Evolutionary conservation across 2,888 invertebrate genomes (phyloP).

Genomic region (Volucella inflata): DNA sequence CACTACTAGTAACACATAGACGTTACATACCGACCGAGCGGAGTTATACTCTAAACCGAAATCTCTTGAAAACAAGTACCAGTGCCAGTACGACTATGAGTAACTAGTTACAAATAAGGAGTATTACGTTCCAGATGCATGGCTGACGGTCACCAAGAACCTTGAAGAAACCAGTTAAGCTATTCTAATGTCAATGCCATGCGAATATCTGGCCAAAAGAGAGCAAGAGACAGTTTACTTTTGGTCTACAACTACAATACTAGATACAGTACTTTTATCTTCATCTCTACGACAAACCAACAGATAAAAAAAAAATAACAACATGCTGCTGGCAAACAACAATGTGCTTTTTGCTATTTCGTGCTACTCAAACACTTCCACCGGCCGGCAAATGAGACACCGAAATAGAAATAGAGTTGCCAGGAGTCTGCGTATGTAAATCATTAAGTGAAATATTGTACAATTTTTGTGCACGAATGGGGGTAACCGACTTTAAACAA

Average conservation of each 20-base stretch:
- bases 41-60: slow-evolving; percentile 9
- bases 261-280: slow-evolving; percentile 5
- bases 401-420: no score
- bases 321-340: slow-evolving; percentile 51
- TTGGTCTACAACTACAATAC: slow-evolving; percentile 17
- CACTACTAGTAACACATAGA: slow-evolving; percentile 4
- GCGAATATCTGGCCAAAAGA: slow-evolving; percentile 70
- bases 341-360: slow-evolving; percentile 64
- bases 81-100: no score
- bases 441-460: no score
- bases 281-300: neutral
- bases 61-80: slow-evolving; percentile 15
- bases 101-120: neutral
- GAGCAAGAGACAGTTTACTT: slow-evolving; percentile 41
- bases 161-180: slow-evolving; percentile 83
- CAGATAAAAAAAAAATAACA: neutral
- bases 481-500: no score
- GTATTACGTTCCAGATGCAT: slow-evolving; percentile 73
- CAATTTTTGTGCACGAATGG: no score
- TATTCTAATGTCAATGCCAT: slow-evolving; percentile 84
- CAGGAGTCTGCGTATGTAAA: no score
- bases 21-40: slow-evolving; percentile 1
- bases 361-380: slow-evolving; percentile 42
- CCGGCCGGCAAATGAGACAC: neutral
- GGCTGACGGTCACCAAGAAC: slow-evolving; percentile 79